phyloP scores from a whole-genome alignment of 2,797 vertebrate species.

The Sebastes iracundus region DNA sequence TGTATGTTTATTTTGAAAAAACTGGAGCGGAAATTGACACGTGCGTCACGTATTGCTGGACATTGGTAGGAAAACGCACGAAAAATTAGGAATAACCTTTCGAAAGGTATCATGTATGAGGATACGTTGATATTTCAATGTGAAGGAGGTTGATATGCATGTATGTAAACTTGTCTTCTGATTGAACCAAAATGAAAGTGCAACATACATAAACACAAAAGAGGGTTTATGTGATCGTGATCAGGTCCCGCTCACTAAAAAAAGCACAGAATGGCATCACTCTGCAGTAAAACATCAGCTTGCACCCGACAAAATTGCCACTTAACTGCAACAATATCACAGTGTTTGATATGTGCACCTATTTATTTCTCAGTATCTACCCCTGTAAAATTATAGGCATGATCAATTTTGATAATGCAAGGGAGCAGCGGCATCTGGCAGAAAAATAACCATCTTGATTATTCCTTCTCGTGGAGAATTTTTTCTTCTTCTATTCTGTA shows the following conservation, averaged over 20 bases:
- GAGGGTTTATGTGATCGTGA: slow-evolving; percentile 22
- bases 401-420: slow-evolving; percentile 77
- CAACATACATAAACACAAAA: not conserved
- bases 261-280: slow-evolving; percentile 28
- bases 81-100: no score
- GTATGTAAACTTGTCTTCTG: not conserved
- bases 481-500: slow-evolving; percentile 51
- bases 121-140: not conserved
- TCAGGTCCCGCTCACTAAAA: slow-evolving; percentile 17
- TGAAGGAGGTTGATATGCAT: not conserved
- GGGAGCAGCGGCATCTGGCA: slow-evolving; percentile 56
- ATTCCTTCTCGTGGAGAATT: slow-evolving; percentile 70
- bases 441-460: slow-evolving; percentile 77
- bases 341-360: slow-evolving; percentile 54
- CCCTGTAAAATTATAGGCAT: slow-evolving; percentile 65
- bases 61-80: no score
- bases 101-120: no score
- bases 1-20: no score
- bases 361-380: slow-evolving; percentile 50
- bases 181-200: not conserved
- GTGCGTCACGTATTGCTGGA: no score
- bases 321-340: slow-evolving; percentile 67
- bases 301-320: slow-evolving; percentile 61
- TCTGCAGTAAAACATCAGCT: slow-evolving; percentile 13
- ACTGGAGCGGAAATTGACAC: no score